These are phyloP conservation scores for Dastarcus helophoroides DNA, from an alignment of 2,888 invertebrate species.

Conservation along the genomic window DNA sequence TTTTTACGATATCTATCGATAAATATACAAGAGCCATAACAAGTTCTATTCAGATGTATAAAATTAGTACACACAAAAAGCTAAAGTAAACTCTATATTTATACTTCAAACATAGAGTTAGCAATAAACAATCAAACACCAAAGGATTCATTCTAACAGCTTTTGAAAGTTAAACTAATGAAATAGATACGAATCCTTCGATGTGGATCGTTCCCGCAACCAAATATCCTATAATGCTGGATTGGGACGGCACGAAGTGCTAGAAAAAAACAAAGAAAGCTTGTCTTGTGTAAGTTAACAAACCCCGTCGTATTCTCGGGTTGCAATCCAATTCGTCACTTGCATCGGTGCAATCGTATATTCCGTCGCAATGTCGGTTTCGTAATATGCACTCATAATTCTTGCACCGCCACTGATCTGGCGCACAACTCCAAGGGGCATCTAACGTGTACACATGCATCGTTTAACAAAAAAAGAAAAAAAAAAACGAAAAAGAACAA, in stretches of 20 bases:
- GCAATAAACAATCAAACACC: too few relatives aligned
- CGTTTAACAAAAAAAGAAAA: constrained; percentile 12
- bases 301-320: constrained; percentile 28
- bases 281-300: constrained; percentile 20
- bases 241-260: constrained; percentile 12
- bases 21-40: too few relatives aligned
- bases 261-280: constrained; percentile 18
- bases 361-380: constrained; percentile 47
- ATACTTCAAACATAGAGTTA: too few relatives aligned
- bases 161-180: too few relatives aligned
- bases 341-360: constrained; percentile 48
- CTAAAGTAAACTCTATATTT: too few relatives aligned
- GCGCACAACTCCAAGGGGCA: constrained; percentile 17
- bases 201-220: background rate
- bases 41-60: too few relatives aligned
- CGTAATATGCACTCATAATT: constrained; percentile 49
- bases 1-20: too few relatives aligned
- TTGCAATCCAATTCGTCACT: constrained; percentile 44
- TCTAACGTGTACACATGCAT: constrained; percentile 20
- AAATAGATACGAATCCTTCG: too few relatives aligned
- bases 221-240: constrained; percentile 1
- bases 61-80: too few relatives aligned
- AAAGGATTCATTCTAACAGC: too few relatives aligned
- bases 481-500: constrained; percentile 10
- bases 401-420: constrained; percentile 34